Conservation (phyloP, 2,113 vertebrate species). For the Panurus biarmicus region DNA sequence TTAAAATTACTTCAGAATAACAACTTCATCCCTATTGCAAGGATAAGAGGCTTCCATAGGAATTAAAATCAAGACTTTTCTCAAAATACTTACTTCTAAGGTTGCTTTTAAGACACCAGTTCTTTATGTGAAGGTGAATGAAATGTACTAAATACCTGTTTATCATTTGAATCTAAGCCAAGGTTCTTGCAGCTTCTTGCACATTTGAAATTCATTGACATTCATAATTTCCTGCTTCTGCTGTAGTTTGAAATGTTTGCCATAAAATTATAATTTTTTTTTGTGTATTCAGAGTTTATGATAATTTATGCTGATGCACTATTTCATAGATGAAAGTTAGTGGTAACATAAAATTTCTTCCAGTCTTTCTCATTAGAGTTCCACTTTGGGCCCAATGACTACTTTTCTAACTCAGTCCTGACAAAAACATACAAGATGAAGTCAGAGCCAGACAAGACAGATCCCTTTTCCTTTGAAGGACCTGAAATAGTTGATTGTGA, state of each 20-base stretch:
- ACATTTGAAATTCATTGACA: not conserved
- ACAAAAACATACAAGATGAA: constrained; percentile 99
- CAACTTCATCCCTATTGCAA: not conserved
- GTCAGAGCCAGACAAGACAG: constrained; percentile 86
- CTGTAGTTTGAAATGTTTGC: not conserved
- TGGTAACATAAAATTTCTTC: not conserved
- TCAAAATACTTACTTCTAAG: not conserved
- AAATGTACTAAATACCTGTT: not conserved
- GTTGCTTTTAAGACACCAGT: not conserved
- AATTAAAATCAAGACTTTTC: not conserved
- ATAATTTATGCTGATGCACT: not conserved
- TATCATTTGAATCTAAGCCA: not conserved
- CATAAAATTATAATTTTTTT: not conserved
- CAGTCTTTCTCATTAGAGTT: constrained; percentile 98
- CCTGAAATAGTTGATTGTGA: constrained; percentile 96
- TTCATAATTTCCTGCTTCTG: not conserved
- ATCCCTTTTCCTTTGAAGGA: constrained; percentile 97
- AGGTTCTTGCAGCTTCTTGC: not conserved
- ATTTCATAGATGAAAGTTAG: not conserved
- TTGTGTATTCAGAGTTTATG: not conserved
- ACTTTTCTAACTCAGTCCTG: constrained; percentile 89
- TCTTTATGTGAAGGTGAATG: not conserved
- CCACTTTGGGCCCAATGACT: constrained; percentile 92
- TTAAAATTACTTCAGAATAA: not conserved
- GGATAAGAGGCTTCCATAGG: not conserved